Evolutionary conservation across 2,888 invertebrate genomes (phyloP), one percentile per base, ranked within the genome.

Genomic region (Branchipolynoe longqiensis): DNA sequence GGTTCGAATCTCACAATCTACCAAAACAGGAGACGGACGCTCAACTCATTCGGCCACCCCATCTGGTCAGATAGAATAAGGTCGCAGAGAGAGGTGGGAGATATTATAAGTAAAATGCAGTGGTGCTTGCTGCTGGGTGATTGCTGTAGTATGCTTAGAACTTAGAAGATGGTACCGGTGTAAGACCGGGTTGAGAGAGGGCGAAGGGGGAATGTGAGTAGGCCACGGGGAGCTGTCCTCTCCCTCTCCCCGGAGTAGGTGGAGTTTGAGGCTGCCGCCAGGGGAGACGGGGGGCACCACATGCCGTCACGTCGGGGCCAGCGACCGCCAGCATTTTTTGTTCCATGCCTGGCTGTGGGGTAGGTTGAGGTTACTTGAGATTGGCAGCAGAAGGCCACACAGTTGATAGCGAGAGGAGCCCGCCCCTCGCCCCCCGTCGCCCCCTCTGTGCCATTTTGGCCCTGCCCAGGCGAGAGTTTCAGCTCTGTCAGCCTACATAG

Each of bases 401-500:
- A 48, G 78, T 48, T 78, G 78, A 78, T 78, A 78, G 78, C 78
- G 48, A 78, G 78, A 48, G 48, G 78, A 78, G 78, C 36, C 36
- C 69, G 48, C 78, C 78, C 78, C 31, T 28, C 31, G 78, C 48
- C 41, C n/a, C n/a, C n/a, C n/a, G n/a, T n/a, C n/a, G n/a, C n/a
- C n/a, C n/a, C n/a, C n/a, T n/a, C n/a, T n/a, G n/a, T n/a, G n/a
- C n/a, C n/a, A n/a, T 31, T 48, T 41, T 54, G 54, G 48, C 31
- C 78, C 28, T 48, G 41, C 78, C 78, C 48, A 48, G 48, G 25
- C 18, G 54, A 78, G 25, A 41, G 41, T 78, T 78, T 78, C 78
- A 48, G 78, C 78, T 78, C 78, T 78, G 78, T 78, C 78, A 78
- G 78, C 78, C 78, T 48, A 78, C 78, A 78, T 78, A 78, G 78